phyloP scores from a whole-genome alignment of 2,888 invertebrate species.

The Sphaeridia pumilis region DNA sequence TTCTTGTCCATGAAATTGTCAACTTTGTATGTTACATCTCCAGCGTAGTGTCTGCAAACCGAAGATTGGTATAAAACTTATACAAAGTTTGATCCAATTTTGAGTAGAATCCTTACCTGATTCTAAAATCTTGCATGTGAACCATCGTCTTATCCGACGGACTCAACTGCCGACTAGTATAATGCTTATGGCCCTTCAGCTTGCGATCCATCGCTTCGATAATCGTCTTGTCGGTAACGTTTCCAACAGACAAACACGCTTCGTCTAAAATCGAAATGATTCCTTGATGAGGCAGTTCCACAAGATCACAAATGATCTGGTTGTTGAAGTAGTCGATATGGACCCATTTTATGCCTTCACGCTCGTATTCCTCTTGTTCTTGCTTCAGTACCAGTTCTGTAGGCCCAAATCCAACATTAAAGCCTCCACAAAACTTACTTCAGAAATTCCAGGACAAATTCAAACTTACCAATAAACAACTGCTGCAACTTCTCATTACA shows the following conservation, averaged over 20 bases:
- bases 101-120: conserved; percentile 48
- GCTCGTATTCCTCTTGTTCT: conserved; percentile 93
- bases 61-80: not conserved
- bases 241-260: conserved; percentile 90
- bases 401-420: too few relatives aligned
- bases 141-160: conserved; percentile 68
- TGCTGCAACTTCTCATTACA: conserved; percentile 98
- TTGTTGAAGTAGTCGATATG: conserved; percentile 96
- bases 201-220: conserved; percentile 88
- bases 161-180: conserved; percentile 70
- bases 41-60: conserved; percentile 74
- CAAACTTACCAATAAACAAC: conserved; percentile 78
- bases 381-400: conserved; percentile 92
- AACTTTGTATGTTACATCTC: conserved; percentile 84
- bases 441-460: too few relatives aligned
- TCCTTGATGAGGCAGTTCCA: conserved; percentile 87
- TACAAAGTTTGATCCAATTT: not conserved
- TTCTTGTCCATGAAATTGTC: conserved; percentile 94
- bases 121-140: conserved; percentile 66
- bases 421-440: too few relatives aligned
- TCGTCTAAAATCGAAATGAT: conserved; percentile 89
- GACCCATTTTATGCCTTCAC: conserved; percentile 92
- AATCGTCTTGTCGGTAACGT: conserved; percentile 69
- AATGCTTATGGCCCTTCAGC: conserved; percentile 73
- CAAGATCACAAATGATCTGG: conserved; percentile 86